Evolutionary conservation across 2,113 vertebrate species (phyloP).

Genomic region (Apaloderma vittatum): DNA sequence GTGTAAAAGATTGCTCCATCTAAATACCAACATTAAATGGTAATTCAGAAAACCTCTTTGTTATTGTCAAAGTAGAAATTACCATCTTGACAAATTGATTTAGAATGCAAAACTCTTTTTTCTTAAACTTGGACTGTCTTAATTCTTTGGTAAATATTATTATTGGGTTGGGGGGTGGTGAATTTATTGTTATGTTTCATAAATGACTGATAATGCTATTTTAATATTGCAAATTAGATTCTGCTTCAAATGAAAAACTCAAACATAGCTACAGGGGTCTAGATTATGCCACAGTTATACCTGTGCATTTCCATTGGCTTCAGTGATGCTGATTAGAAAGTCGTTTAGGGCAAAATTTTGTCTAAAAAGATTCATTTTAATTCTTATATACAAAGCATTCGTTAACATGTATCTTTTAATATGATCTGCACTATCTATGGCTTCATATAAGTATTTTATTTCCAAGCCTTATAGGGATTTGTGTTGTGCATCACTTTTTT

Average conservation of each 20-base stretch:
- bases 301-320: neutral
- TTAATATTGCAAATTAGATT: constrained; percentile 14
- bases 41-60: constrained; percentile 5
- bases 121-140: neutral
- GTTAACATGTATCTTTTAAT: neutral
- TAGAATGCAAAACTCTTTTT: constrained; percentile 1
- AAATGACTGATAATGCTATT: neutral
- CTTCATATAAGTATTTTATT: neutral
- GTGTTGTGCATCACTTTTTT: neutral
- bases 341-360: neutral
- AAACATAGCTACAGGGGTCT: neutral
- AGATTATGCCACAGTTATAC: neutral
- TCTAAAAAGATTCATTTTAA: neutral
- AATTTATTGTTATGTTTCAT: neutral
- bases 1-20: neutral
- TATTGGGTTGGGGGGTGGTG: neutral
- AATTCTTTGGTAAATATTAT: constrained; percentile 21
- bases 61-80: constrained; percentile 23
- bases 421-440: neutral
- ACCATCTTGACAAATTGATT: constrained; percentile 12
- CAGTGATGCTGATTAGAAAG: neutral
- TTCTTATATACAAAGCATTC: neutral
- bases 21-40: neutral
- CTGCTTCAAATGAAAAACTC: neutral
- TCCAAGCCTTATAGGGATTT: neutral